Conservation (phyloP, 2,888 invertebrate genomes). For the Xanthia togata region DNA sequence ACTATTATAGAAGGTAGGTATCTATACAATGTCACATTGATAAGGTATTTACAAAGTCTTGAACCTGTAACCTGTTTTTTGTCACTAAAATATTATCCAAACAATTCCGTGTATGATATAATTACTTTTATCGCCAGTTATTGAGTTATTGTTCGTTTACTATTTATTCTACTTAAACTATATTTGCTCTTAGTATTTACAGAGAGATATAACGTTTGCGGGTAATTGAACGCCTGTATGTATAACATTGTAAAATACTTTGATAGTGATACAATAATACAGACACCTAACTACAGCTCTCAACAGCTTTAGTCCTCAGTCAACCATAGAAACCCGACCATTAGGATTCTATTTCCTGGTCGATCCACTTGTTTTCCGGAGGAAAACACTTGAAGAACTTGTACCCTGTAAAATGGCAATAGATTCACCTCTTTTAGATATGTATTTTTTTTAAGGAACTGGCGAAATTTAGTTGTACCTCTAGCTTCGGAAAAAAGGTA, state of each 20-base stretch:
- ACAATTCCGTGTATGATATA: constrained; percentile 9
- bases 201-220: constrained; percentile 36
- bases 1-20: not conserved
- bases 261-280: constrained; percentile 29
- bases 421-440: no score
- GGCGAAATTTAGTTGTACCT: no score
- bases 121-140: constrained; percentile 42
- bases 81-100: constrained; percentile 1
- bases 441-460: no score
- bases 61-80: not conserved
- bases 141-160: constrained; percentile 51
- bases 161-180: constrained; percentile 37
- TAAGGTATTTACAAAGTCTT: not conserved
- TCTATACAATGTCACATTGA: not conserved
- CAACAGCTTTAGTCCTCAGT: not conserved
- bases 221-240: constrained; percentile 58
- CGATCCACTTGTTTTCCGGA: no score
- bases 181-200: constrained; percentile 48
- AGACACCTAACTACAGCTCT: not conserved
- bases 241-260: constrained; percentile 48
- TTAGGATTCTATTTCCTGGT: no score
- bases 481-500: not conserved
- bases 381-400: no score
- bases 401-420: no score
- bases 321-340: no score